A percentile compares a stretch with the other conserved stretches of the same genome.
phyloP scores from a whole-genome alignment of 2,113 vertebrate species.

The Periophthalmodon schlosseri region DNA sequence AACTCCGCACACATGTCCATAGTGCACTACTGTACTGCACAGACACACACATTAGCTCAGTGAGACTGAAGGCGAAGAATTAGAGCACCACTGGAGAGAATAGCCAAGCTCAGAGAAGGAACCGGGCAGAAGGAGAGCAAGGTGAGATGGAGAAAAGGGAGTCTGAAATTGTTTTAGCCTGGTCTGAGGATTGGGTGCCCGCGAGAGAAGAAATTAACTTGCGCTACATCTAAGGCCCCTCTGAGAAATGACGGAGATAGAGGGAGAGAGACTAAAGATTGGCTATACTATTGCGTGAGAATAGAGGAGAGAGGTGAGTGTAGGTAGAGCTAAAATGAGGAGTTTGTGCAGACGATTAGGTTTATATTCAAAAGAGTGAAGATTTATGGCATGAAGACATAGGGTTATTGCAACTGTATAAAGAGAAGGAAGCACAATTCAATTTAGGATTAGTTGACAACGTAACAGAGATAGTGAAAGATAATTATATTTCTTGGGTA shows the following conservation, averaged over 20 bases:
- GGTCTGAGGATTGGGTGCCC: constrained; percentile 48
- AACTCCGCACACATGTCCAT: constrained; percentile 53
- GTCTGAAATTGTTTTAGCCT: constrained; percentile 55
- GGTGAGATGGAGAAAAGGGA: constrained; percentile 35
- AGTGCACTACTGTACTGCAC: constrained; percentile 30
- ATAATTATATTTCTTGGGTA: too few species aligned
- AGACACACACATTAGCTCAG: constrained; percentile 28
- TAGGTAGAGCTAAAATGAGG: background rate
- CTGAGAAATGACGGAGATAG: constrained; percentile 37
- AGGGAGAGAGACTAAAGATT: background rate
- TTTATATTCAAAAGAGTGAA: background rate
- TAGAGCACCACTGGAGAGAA: constrained; percentile 57
- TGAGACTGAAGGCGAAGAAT: constrained; percentile 44
- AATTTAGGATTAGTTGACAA: background rate
- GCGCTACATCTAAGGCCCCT: constrained; percentile 42
- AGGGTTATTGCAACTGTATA: background rate
- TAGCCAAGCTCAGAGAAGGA: constrained; percentile 36
- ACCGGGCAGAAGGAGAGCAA: constrained; percentile 31
- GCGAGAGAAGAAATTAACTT: constrained; percentile 61
- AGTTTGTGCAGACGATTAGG: background rate
- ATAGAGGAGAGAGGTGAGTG: background rate
- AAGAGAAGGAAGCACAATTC: background rate
- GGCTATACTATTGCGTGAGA: background rate
- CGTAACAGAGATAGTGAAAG: too few species aligned
- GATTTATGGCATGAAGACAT: background rate